Evolutionary conservation across 1,140 invertebrate species (phyloP), one percentile per base, ranked within the genome.

Genomic region (Kradibia gibbosae): DNA sequence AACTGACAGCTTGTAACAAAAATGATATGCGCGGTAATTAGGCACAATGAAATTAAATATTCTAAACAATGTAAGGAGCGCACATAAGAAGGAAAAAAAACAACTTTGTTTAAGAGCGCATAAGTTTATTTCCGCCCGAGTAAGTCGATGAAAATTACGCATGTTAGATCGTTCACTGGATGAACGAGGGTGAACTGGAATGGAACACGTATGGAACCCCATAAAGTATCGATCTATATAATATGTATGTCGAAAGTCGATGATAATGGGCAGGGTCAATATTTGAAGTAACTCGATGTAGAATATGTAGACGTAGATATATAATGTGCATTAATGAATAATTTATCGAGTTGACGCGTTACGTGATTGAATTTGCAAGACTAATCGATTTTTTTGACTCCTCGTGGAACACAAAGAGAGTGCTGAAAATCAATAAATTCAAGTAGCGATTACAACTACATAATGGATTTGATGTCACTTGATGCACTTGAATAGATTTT

Each of bases 201-300:
- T 25, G 28, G 15, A 55, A 15, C 36, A 34, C 36, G 42, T 50
- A 34, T 70, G 3, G 28, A 28, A 55, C 62, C 70, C 83, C 55
- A 85, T 85, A 87, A 90, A 88, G 86, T 88, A 89, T 90, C 88
- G 86, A 89, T 88, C 85, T 84, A 84, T 84, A 80, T 85, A 85
- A 86, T 88, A 86, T 84, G 85, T 84, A 84, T 83, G 75, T 17
- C 36, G 34, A 65, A 78, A 73, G 75, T 71, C 74, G 75, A 78
- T 28, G 80, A 79, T 45, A 45, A 83, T 73, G 77, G 31, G 11
- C 50, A 82, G 34, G 45, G 87, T 89, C 88, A 90, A 89, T 89
- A 88, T 89, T 90, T 89, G 85, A 80, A 78, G 83, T 82, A 84
- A 88, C 87, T 83, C 85, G 83, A 83, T 84, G 82, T 82, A 22